These are phyloP conservation scores for Tholera decimalis DNA, from an alignment of 2,888 invertebrate species.

Conservation along the genomic window DNA sequence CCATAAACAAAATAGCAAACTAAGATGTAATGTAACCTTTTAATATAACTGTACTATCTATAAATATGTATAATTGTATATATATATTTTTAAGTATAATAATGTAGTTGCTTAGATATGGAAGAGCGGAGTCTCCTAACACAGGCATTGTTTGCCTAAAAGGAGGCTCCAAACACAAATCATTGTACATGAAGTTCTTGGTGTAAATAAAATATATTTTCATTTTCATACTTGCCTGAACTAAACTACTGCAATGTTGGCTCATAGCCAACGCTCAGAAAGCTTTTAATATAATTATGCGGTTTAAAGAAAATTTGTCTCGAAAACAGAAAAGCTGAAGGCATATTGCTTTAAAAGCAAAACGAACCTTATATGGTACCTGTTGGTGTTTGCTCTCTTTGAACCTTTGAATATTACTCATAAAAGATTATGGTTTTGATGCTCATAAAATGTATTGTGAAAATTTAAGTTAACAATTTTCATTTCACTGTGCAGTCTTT, in stretches of 20 bases:
- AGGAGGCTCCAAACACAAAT: too few species aligned
- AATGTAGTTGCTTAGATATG: too few species aligned
- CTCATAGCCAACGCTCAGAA: slow-evolving; percentile 12
- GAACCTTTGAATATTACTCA: slow-evolving; percentile 6
- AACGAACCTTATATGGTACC: slow-evolving; percentile 1
- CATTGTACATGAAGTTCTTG: too few species aligned
- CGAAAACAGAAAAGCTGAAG: slow-evolving; percentile 30
- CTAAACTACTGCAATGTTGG: slow-evolving; percentile 31
- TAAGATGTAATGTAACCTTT: too few species aligned
- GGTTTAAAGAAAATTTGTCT: slow-evolving; percentile 24
- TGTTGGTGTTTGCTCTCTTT: slow-evolving; percentile 6
- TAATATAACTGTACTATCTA: too few species aligned
- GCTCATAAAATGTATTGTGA: not conserved
- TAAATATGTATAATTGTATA: slow-evolving; percentile 13
- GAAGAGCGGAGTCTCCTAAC: too few species aligned
- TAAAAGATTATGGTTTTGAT: slow-evolving; percentile 11
- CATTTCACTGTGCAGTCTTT: not conserved
- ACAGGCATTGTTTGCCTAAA: too few species aligned
- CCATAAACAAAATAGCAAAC: too few species aligned
- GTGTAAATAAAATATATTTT: too few species aligned
- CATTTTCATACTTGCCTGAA: too few species aligned
- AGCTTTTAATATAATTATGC: slow-evolving; percentile 33
- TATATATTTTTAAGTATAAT: too few species aligned
- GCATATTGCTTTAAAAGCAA: slow-evolving; percentile 16
- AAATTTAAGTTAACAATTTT: not conserved